phyloP scores from a whole-genome alignment of 2,888 invertebrate species.

The Lepas anatifera region DNA sequence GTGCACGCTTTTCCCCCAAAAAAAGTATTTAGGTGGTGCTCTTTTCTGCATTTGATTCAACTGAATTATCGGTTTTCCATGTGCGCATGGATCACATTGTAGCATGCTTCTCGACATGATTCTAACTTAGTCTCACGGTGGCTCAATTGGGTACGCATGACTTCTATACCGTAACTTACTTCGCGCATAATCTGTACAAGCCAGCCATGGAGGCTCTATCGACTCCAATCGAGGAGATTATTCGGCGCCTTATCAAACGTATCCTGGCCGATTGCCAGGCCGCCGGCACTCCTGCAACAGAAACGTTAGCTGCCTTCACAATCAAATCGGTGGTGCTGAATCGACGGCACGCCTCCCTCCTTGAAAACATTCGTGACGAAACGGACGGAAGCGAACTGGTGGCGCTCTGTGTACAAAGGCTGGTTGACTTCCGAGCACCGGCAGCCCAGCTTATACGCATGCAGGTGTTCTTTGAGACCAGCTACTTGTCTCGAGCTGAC shows the following conservation, averaged over 20 bases:
- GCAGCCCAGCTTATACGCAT: conserved; percentile 47
- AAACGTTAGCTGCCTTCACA: neutral
- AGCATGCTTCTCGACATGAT: no score
- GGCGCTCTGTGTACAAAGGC: conserved; percentile 28
- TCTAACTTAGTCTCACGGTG: no score
- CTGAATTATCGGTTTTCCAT: no score
- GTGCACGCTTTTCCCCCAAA: no score
- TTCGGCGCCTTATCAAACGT: neutral
- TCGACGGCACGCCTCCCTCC: neutral
- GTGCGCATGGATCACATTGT: no score
- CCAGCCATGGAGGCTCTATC: neutral
- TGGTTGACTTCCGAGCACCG: conserved; percentile 31
- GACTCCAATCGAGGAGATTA: neutral
- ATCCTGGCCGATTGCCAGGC: neutral
- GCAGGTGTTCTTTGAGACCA: conserved; percentile 47
- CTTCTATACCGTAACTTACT: no score
- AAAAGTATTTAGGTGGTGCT: no score
- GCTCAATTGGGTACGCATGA: no score
- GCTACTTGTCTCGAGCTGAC: conserved; percentile 41
- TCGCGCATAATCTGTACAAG: no score
- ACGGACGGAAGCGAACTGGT: conserved; percentile 26
- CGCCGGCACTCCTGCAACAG: neutral
- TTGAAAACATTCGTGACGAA: neutral
- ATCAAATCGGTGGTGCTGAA: neutral
- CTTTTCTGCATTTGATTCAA: no score